These are phyloP conservation scores for Acanthisitta chloris DNA, from an alignment of 2,113 vertebrate genomes.

Conservation along the genomic window DNA sequence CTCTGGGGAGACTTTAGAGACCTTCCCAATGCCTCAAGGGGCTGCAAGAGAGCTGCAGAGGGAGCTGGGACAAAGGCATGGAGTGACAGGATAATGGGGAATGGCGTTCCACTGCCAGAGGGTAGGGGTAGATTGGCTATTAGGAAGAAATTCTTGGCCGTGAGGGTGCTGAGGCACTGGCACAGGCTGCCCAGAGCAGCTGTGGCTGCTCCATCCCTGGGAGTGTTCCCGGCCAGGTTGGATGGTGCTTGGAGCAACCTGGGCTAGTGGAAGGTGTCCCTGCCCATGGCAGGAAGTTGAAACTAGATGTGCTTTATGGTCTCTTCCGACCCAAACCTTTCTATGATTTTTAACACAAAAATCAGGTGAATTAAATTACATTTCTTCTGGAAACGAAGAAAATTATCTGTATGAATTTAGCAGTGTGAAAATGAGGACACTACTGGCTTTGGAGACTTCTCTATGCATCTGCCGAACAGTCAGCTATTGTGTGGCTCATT, in stretches of 20 bases:
- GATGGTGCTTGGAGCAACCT: rapidly evolving
- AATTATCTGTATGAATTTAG: background rate
- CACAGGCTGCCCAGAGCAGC: rapidly evolving
- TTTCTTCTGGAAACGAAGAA: background rate
- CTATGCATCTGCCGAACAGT: background rate
- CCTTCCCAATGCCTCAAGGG: background rate
- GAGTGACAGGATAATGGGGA: background rate
- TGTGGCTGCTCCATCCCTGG: background rate
- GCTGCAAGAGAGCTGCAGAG: background rate
- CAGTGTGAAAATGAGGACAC: background rate
- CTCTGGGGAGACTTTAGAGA: background rate
- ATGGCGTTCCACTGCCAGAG: background rate
- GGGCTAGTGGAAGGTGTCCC: background rate
- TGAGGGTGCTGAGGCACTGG: rapidly evolving
- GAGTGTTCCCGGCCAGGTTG: background rate
- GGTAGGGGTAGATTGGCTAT: rapidly evolving
- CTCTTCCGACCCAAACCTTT: background rate
- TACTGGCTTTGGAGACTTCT: background rate
- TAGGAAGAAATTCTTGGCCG: rapidly evolving
- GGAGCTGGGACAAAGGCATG: background rate
- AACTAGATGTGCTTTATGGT: background rate
- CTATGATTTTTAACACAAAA: background rate
- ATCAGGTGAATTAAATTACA: background rate
- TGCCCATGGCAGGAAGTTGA: background rate
- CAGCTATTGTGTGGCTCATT: background rate